Evolutionary conservation across 1,140 invertebrate genomes (phyloP).

Genomic region (Achatina immaculata): DNA sequence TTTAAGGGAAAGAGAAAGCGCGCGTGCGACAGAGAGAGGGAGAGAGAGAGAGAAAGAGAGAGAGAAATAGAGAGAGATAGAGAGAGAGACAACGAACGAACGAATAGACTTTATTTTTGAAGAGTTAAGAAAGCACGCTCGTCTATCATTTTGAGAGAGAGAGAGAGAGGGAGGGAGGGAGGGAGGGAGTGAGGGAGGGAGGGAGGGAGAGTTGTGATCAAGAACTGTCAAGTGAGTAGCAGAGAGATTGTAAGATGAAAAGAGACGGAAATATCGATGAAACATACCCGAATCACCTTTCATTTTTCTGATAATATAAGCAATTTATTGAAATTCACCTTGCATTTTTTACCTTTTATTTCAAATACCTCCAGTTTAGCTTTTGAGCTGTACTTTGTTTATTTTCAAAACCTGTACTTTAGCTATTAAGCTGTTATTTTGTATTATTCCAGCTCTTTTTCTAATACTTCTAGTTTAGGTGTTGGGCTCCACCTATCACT

Average conservation of each 20-base stretch:
- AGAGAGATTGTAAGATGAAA: background rate
- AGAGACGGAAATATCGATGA: background rate
- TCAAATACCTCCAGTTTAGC: too few relatives aligned
- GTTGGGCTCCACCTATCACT: background rate
- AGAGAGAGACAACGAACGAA: too few relatives aligned
- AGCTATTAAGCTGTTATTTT: background rate
- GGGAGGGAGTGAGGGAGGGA: conserved; percentile 22
- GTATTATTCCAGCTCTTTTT: background rate
- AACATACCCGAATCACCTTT: background rate
- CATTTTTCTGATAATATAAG: background rate
- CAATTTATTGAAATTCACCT: background rate
- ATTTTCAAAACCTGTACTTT: too few relatives aligned
- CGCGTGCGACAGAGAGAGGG: background rate
- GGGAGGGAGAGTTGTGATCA: background rate
- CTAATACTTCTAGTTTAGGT: background rate
- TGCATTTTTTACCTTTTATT: too few relatives aligned
- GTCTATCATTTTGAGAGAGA: background rate
- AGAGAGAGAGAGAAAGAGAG: background rate
- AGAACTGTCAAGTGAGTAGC: background rate
- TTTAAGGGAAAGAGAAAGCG: conserved; percentile 5
- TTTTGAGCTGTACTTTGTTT: too few relatives aligned
- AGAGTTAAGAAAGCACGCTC: background rate
- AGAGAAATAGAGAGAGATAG: background rate
- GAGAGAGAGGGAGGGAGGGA: conserved; percentile 8
- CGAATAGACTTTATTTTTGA: too few relatives aligned